Conservation (phyloP, 1,140 invertebrate species). For the Aplysia californica region DNA sequence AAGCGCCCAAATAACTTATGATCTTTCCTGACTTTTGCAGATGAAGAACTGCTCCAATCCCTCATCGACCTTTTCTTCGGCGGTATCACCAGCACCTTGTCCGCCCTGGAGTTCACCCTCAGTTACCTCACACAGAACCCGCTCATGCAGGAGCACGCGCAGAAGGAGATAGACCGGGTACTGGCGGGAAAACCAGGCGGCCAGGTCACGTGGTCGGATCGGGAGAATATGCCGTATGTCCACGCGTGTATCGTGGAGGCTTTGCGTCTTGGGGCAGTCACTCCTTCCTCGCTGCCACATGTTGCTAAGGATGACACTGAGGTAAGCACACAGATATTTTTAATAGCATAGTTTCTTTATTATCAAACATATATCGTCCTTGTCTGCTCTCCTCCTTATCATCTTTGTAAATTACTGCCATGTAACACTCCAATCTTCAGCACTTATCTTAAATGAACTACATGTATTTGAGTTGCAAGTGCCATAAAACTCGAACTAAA, state of each 20-base stretch:
- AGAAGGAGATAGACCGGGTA: conserved; percentile 31
- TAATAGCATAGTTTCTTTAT: not conserved
- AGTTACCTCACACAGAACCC: conserved; percentile 32
- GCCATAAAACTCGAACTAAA: no score
- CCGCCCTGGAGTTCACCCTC: conserved; percentile 32
- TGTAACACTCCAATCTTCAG: not conserved
- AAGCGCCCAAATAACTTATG: no score
- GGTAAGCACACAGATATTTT: not conserved
- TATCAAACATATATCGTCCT: not conserved
- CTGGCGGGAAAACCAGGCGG: not conserved
- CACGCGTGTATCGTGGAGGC: conserved; percentile 32
- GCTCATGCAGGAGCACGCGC: conserved; percentile 30
- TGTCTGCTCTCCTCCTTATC: not conserved
- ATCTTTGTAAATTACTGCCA: not conserved
- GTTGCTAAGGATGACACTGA: conserved; percentile 34
- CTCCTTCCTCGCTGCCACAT: conserved; percentile 34
- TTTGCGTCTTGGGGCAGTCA: conserved; percentile 30
- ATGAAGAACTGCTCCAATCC: conserved; percentile 40
- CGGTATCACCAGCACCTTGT: conserved; percentile 30
- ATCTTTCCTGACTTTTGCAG: conserved; percentile 24
- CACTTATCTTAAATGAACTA: not conserved
- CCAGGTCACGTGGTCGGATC: conserved; percentile 21
- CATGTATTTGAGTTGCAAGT: not conserved
- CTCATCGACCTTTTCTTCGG: conserved; percentile 37
- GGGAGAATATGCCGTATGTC: conserved; percentile 24